Conservation (phyloP, 2,797 vertebrate species). For the Smutsia temminckii region DNA sequence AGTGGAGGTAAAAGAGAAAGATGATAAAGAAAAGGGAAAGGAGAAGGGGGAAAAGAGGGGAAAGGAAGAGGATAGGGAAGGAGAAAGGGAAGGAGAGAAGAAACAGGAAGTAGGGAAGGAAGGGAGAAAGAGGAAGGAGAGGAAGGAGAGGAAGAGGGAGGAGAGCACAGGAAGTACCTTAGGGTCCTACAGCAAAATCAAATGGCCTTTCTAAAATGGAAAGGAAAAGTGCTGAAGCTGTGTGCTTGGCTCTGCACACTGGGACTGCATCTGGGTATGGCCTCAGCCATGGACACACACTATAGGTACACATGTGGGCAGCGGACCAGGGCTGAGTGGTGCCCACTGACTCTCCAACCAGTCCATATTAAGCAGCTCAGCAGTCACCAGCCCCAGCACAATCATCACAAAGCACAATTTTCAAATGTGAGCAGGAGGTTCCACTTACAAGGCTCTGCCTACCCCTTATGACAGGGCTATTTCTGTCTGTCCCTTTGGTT, state of each 20-base stretch:
- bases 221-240: not conserved
- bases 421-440: not conserved
- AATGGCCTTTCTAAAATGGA: not conserved
- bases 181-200: not conserved
- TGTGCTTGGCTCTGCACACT: rapidly evolving
- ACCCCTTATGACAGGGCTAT: not conserved
- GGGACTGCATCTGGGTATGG: too few species aligned
- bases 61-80: not conserved
- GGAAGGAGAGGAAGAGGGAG: not conserved
- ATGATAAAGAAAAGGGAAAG: not conserved
- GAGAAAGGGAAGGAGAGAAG: not conserved
- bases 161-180: not conserved
- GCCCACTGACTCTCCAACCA: not conserved
- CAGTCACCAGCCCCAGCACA: not conserved
- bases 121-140: not conserved
- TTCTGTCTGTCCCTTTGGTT: not conserved
- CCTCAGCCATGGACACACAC: not conserved
- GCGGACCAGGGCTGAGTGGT: rapidly evolving
- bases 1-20: not conserved
- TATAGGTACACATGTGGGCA: rapidly evolving
- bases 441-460: not conserved
- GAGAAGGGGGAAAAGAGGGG: rapidly evolving
- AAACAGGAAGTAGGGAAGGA: too few species aligned
- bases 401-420: not conserved
- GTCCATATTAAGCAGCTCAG: not conserved